These are phyloP conservation scores for Drosophila phalerata DNA, from an alignment of 2,888 invertebrate species.

Conservation along the genomic window DNA sequence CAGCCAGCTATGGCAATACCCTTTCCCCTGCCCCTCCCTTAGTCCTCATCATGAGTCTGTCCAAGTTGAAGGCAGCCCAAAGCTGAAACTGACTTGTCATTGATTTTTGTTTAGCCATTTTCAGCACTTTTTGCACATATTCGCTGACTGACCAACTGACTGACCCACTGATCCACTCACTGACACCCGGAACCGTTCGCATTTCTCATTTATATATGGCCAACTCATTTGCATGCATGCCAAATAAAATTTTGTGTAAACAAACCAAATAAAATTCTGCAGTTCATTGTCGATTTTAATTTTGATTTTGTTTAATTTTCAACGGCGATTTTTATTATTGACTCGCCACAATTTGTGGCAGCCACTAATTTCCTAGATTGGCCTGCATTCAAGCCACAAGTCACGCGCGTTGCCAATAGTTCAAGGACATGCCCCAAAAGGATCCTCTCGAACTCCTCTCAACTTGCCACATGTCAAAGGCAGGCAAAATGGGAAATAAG, in stretches of 20 bases:
- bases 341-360: neutral
- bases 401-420: constrained; percentile 39
- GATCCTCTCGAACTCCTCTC: neutral
- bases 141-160: constrained; percentile 4
- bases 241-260: constrained; percentile 18
- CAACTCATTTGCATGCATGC: constrained; percentile 26
- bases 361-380: constrained; percentile 7
- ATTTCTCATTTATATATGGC: constrained; percentile 2
- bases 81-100: constrained; percentile 34
- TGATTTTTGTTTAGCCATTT: constrained; percentile 55
- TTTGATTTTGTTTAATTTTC: constrained; percentile 23
- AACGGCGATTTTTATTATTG: constrained; percentile 40
- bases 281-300: constrained; percentile 18
- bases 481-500: constrained; percentile 58
- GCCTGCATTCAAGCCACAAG: constrained; percentile 20
- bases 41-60: constrained; percentile 13
- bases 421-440: constrained; percentile 46
- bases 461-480: constrained; percentile 50
- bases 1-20: constrained; percentile 44
- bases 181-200: constrained; percentile 29
- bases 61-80: constrained; percentile 62
- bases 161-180: constrained; percentile 14
- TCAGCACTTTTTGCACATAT: constrained; percentile 28
- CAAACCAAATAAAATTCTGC: constrained; percentile 14
- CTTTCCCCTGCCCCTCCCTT: neutral